These are phyloP conservation scores for Cecropterus lyciades DNA, from an alignment of 1,140 invertebrate genomes.

Conservation along the genomic window DNA sequence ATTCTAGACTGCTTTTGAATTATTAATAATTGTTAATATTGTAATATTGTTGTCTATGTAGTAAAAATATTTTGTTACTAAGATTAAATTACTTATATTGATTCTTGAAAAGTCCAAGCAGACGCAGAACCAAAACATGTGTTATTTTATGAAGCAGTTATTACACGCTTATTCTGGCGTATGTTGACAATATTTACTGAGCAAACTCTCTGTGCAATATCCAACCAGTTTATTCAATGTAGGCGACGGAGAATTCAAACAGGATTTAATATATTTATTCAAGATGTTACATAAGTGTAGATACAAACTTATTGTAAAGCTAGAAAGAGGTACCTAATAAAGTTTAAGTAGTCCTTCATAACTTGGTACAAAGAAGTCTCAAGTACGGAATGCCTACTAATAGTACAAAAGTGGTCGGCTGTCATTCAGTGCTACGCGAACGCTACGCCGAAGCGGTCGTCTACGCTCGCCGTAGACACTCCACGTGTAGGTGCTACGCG, in stretches of 20 bases:
- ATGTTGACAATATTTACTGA: slow-evolving; percentile 9
- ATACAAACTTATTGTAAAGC: not conserved
- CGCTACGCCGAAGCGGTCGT: slow-evolving; percentile 52
- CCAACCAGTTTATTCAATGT: slow-evolving; percentile 9
- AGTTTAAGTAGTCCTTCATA: slow-evolving; percentile 41
- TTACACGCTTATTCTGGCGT: slow-evolving; percentile 1
- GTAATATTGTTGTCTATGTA: too few relatives aligned
- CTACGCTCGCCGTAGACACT: slow-evolving; percentile 47
- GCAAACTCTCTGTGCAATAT: slow-evolving; percentile 11
- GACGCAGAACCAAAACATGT: too few relatives aligned
- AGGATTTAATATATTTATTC: slow-evolving; percentile 10
- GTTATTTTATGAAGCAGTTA: not conserved
- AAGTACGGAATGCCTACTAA: slow-evolving; percentile 54
- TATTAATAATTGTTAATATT: too few relatives aligned
- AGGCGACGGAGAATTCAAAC: not conserved
- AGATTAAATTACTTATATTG: too few relatives aligned
- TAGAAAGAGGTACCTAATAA: not conserved
- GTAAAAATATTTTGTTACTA: too few relatives aligned
- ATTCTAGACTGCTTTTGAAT: too few relatives aligned
- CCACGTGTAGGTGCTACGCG: slow-evolving; percentile 27
- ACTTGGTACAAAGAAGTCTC: slow-evolving; percentile 41
- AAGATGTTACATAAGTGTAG: not conserved
- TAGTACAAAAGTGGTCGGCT: slow-evolving; percentile 39
- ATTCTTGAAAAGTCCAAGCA: too few relatives aligned
- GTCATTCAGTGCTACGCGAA: slow-evolving; percentile 56